Base-by-base conservation (phyloP, 2,888 invertebrate genomes). In the Eristalis tenax region DNA sequence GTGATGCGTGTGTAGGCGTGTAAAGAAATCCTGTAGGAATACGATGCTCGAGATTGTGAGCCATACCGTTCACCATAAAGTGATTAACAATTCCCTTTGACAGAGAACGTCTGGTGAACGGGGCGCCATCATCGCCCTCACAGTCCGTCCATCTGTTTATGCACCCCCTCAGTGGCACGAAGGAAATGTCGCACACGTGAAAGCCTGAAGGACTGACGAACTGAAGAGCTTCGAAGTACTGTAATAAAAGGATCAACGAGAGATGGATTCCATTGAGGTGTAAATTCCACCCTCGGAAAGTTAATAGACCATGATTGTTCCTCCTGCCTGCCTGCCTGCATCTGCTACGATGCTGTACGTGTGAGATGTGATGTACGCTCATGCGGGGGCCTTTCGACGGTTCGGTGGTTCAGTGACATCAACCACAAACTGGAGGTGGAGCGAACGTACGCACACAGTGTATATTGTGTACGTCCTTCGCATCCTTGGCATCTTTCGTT, bases 221-320 rank as follows among this genome's bases (percentile, higher is more conserved):
- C 43, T 15, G 50, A 50, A 50, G 50, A 50, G 50, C 50, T 8
- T 18, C 77, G 70, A 10, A 78, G 70, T 69, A 66, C 73, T 74
- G 75, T 83, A 78, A 75, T 79, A 76, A 79, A 83, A 79, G 75
- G 87, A 83, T 83, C 83, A 83, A 63, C 40, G 71, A 35, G 26
- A 66, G 87, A 87, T 76, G 71, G 68, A 75, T 83, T 76, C 73
- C 59, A 87, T 76, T 83, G 79, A 87, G 83, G 87, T 83, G 87
- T 87, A 80, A 87, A 76, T 79, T 71, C 73, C 79, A 80, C 79
- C 87, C 87, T 56, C 66, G 38, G 68, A 79, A 83, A 87, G 79
- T 87, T 87, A 87, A 87, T 83, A 83, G 87, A 87, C 75, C 83
- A 83, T 87, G 87, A 83, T 79, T 83, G 70, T 79, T 83, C 32